Evolutionary conservation across 2,888 invertebrate genomes (phyloP).

Genomic region (Prosopocoilus inquinatus): DNA sequence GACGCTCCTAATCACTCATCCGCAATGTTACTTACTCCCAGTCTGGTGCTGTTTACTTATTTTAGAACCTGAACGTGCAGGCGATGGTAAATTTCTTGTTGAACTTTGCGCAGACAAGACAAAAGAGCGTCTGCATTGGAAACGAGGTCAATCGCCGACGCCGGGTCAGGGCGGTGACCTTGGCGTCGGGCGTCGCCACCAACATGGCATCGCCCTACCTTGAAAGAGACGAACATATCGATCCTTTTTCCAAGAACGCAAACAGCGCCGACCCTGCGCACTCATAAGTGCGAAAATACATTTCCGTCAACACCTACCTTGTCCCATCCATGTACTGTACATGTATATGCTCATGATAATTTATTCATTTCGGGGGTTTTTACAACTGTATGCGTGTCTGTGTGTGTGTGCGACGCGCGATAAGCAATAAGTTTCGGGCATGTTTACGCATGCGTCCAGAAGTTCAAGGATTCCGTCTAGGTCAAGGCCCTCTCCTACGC

Average conservation of each 20-base stretch:
- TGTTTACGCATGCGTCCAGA: slow-evolving; percentile 8
- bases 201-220: slow-evolving; percentile 35
- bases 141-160: slow-evolving; percentile 47
- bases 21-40: too few species aligned
- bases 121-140: slow-evolving; percentile 36
- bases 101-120: slow-evolving; percentile 21
- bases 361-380: too few species aligned
- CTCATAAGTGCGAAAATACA: slow-evolving; percentile 21
- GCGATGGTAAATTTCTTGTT: background rate
- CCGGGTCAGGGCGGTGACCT: slow-evolving; percentile 46
- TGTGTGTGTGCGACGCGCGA: too few species aligned
- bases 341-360: too few species aligned
- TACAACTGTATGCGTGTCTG: too few species aligned
- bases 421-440: too few species aligned
- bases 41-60: too few species aligned
- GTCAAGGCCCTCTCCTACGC: slow-evolving; percentile 38
- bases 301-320: slow-evolving; percentile 31
- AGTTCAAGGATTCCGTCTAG: slow-evolving; percentile 43
- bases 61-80: too few species aligned
- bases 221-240: slow-evolving; percentile 35
- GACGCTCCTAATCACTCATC: too few species aligned
- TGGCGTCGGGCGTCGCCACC: slow-evolving; percentile 34
- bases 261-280: slow-evolving; percentile 7
- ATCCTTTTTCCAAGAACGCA: slow-evolving; percentile 21
- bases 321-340: slow-evolving; percentile 7